Percentiles rank a stretch among this genome's conserved stretches.
Evolutionary conservation across 1,140 invertebrate species (phyloP).

Genomic region (Zaprionus camerounensis): DNA sequence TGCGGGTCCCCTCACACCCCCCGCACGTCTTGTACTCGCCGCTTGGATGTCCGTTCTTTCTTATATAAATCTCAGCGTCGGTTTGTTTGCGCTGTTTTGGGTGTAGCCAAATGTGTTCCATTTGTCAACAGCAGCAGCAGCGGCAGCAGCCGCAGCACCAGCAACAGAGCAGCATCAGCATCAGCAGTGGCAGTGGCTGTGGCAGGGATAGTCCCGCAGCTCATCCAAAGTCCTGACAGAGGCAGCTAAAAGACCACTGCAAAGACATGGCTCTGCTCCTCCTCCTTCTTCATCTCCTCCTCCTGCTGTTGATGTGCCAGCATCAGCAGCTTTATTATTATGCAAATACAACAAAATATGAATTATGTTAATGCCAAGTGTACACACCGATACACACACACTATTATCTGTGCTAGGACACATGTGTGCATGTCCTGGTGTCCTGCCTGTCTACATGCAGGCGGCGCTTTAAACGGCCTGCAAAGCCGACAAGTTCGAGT

Average conservation of each 20-base stretch:
- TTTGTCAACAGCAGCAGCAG: slow-evolving; percentile 65
- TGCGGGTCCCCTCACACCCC: slow-evolving; percentile 30
- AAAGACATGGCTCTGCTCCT: slow-evolving; percentile 18
- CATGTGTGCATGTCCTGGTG: slow-evolving; percentile 36
- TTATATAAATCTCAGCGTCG: slow-evolving; percentile 60
- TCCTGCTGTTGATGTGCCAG: slow-evolving; percentile 57
- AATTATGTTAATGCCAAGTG: slow-evolving; percentile 74
- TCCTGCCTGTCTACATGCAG: slow-evolving; percentile 20
- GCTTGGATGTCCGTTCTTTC: slow-evolving; percentile 61
- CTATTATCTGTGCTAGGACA: background rate
- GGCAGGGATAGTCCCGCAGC: slow-evolving; percentile 18
- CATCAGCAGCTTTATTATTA: slow-evolving; percentile 78
- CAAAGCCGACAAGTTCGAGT: slow-evolving; percentile 56
- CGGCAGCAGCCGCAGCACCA: background rate
- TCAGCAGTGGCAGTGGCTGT: slow-evolving; percentile 10
- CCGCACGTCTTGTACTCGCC: slow-evolving; percentile 11
- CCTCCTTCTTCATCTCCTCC: background rate
- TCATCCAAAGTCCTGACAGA: slow-evolving; percentile 43
- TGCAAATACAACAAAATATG: slow-evolving; percentile 79
- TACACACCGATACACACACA: slow-evolving; percentile 53
- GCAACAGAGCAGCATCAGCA: slow-evolving; percentile 47
- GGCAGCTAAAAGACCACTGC: slow-evolving; percentile 64
- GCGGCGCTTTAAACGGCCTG: slow-evolving; percentile 48
- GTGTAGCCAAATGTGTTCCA: slow-evolving; percentile 64
- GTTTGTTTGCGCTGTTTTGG: slow-evolving; percentile 46